Conservation (phyloP, 2,113 vertebrate genomes). For the Microtus montanus region DNA sequence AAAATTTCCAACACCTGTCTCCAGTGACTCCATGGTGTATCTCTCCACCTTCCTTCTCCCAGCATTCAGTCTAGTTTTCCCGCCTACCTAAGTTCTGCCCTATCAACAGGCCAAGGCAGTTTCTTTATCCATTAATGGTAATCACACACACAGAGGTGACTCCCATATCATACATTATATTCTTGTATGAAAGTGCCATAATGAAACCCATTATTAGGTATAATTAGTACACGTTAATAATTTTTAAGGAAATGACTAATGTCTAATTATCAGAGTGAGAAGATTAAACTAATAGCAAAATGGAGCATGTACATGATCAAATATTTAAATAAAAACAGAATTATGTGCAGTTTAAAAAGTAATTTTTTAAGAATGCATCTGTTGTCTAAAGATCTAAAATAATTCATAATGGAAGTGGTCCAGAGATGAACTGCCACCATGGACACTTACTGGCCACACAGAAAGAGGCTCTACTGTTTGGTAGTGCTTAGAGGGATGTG, state of each 20-base stretch:
- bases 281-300: constrained; percentile 26
- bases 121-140: too few relatives aligned
- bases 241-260: neutral
- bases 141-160: too few relatives aligned
- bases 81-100: too few relatives aligned
- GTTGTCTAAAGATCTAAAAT: constrained; percentile 15
- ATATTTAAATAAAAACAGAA: neutral
- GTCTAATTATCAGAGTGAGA: neutral
- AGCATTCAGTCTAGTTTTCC: too few relatives aligned
- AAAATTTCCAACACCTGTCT: too few relatives aligned
- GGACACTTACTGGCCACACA: neutral
- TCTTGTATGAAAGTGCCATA: neutral
- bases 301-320: neutral
- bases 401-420: neutral
- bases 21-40: too few relatives aligned
- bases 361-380: constrained; percentile 45
- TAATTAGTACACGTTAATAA: neutral
- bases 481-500: neutral
- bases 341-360: neutral
- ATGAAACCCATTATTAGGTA: neutral
- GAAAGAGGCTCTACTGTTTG: neutral
- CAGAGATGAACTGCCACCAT: neutral
- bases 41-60: too few relatives aligned
- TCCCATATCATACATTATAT: neutral
- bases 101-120: too few relatives aligned